Percentiles rank a stretch among this genome's conserved stretches.
Conservation (phyloP, 2,113 vertebrate species). For the Indri indri region DNA sequence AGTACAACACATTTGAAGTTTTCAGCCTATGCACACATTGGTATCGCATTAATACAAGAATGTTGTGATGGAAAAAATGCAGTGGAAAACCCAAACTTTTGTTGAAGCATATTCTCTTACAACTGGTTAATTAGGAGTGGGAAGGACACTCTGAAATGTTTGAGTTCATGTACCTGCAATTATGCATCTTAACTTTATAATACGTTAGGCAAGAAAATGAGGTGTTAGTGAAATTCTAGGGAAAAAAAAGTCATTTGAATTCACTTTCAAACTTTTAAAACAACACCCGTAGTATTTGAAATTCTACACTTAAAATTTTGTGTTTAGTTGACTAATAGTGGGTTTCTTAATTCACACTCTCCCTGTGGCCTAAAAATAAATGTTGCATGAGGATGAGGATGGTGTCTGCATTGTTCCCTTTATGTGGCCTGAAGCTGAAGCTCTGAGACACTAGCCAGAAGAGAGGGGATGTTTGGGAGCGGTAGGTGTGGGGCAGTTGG, state of each 20-base stretch:
- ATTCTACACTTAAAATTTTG: background rate
- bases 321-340: background rate
- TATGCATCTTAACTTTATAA: slow-evolving; percentile 4
- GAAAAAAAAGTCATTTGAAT: background rate
- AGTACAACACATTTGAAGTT: slow-evolving; percentile 1
- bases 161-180: background rate
- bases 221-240: background rate
- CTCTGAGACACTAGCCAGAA: background rate
- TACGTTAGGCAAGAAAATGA: background rate
- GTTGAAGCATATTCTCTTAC: background rate
- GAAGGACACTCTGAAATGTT: background rate
- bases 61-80: background rate
- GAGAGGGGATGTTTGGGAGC: fast-evolving
- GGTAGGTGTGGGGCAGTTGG: background rate
- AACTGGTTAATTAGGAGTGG: background rate
- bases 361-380: background rate
- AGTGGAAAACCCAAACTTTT: background rate
- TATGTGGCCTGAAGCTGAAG: background rate
- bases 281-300: background rate
- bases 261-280: background rate
- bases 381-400: background rate
- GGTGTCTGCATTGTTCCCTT: background rate
- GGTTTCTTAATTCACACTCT: background rate
- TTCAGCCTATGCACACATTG: background rate
- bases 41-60: slow-evolving; percentile 30